Percentiles rank a stretch among this genome's conserved stretches.
Conservation (phyloP, 1,140 invertebrate genomes). For the Bombus sylvicola region DNA sequence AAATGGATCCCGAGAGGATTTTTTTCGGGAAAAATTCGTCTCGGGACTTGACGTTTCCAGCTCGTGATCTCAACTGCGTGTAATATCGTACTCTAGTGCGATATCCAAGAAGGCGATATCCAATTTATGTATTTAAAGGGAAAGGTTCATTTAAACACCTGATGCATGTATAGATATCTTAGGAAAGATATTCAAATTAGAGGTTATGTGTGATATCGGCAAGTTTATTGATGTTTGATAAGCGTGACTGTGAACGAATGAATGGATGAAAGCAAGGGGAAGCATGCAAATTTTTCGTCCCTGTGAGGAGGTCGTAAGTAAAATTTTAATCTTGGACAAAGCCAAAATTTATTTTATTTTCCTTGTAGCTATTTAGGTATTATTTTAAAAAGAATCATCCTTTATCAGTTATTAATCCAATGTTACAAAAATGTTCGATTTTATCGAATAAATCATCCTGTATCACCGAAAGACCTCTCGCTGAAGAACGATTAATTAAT, state of each 20-base stretch:
- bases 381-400: neutral
- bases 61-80: constrained; percentile 75
- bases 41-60: constrained; percentile 69
- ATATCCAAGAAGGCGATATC: constrained; percentile 60
- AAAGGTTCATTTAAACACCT: constrained; percentile 52
- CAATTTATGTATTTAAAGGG: constrained; percentile 62
- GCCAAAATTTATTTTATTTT: neutral
- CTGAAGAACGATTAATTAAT: neutral
- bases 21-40: constrained; percentile 52
- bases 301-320: constrained; percentile 10
- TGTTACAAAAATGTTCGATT: neutral
- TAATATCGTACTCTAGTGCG: constrained; percentile 62
- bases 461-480: neutral
- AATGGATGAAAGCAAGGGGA: neutral
- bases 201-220: constrained; percentile 13
- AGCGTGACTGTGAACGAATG: neutral
- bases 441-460: neutral
- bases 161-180: constrained; percentile 66
- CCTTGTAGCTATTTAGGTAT: neutral
- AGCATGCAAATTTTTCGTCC: neutral
- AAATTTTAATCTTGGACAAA: constrained; percentile 12
- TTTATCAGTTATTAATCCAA: neutral
- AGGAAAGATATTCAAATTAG: constrained; percentile 47
- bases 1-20: constrained; percentile 61
- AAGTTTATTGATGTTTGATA: constrained; percentile 20